Conservation (phyloP, 2,888 invertebrate genomes). For the Chrysodeixis includens region DNA sequence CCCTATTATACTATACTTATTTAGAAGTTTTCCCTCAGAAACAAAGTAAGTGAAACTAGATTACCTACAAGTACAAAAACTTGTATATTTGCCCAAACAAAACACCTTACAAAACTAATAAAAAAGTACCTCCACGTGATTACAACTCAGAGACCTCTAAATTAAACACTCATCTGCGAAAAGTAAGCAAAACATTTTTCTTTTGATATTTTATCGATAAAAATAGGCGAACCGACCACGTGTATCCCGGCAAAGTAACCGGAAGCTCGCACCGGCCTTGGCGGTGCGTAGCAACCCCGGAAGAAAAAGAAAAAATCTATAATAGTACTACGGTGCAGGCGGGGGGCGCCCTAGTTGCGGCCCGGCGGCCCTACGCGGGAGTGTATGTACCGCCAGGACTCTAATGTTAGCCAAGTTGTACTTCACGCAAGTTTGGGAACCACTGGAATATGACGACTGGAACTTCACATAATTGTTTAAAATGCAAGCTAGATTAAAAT, state of each 20-base stretch:
- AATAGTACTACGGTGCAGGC: slow-evolving; percentile 74
- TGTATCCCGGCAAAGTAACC: slow-evolving; percentile 71
- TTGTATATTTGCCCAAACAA: background rate
- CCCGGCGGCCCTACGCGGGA: slow-evolving; percentile 53
- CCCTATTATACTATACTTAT: background rate
- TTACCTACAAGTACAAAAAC: background rate
- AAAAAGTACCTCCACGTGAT: slow-evolving; percentile 25
- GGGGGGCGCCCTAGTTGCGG: slow-evolving; percentile 66
- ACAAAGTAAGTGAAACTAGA: background rate
- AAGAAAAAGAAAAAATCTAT: slow-evolving; percentile 82
- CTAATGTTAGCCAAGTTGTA: slow-evolving; percentile 39
- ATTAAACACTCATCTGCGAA: slow-evolving; percentile 47
- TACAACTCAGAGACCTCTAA: slow-evolving; percentile 38
- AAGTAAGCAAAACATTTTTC: slow-evolving; percentile 54
- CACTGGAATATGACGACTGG: background rate
- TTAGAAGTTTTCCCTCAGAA: background rate
- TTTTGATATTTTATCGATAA: slow-evolving; percentile 61
- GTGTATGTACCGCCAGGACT: slow-evolving; percentile 46
- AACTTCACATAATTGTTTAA: background rate
- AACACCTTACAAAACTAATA: slow-evolving; percentile 23
- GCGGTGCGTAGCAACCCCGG: slow-evolving; percentile 78
- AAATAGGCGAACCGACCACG: slow-evolving; percentile 70
- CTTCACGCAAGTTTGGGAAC: slow-evolving; percentile 41
- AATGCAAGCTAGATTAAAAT: slow-evolving; percentile 19
- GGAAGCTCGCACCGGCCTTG: slow-evolving; percentile 79